A percentile compares a stretch with the other conserved stretches of the same genome.
Conservation (phyloP, 2,888 invertebrate species). For the Meiosimyza platycephala region DNA sequence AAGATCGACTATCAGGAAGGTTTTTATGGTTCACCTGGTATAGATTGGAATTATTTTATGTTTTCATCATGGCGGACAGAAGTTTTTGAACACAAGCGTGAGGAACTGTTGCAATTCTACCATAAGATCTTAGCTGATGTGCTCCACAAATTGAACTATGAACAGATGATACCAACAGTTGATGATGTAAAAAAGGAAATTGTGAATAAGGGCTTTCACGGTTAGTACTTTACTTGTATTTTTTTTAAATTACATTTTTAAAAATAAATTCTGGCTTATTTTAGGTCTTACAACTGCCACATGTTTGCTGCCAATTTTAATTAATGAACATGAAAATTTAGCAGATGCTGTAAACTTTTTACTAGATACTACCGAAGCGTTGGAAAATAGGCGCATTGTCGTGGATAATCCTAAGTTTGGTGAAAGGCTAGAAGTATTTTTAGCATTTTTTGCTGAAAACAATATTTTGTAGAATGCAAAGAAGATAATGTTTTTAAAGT, state of each 20-base stretch:
- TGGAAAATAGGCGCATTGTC: constrained; percentile 49
- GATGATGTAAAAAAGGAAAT: constrained; percentile 53
- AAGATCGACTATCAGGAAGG: constrained; percentile 61
- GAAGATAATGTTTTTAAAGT: background rate
- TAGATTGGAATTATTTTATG: constrained; percentile 58
- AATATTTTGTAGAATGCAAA: constrained; percentile 44
- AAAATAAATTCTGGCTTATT: background rate
- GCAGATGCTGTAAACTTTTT: constrained; percentile 52
- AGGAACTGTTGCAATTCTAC: constrained; percentile 51
- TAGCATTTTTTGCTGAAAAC: constrained; percentile 50
- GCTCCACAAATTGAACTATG: constrained; percentile 50
- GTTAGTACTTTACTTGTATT: constrained; percentile 39
- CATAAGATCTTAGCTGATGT: constrained; percentile 47
- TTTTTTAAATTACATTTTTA: background rate
- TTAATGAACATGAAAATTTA: constrained; percentile 54
- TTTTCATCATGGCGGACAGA: constrained; percentile 55
- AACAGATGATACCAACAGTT: constrained; percentile 52
- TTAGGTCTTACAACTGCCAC: constrained; percentile 53
- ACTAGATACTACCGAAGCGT: constrained; percentile 50
- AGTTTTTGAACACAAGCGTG: constrained; percentile 48
- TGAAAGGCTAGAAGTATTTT: constrained; percentile 49
- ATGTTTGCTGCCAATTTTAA: constrained; percentile 53
- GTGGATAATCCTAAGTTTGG: constrained; percentile 53
- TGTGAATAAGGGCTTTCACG: constrained; percentile 53
- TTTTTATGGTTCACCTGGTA: constrained; percentile 58